Conservation (phyloP, 53 echinoderm and acorn worm species). For the Luidia sarsii region DNA sequence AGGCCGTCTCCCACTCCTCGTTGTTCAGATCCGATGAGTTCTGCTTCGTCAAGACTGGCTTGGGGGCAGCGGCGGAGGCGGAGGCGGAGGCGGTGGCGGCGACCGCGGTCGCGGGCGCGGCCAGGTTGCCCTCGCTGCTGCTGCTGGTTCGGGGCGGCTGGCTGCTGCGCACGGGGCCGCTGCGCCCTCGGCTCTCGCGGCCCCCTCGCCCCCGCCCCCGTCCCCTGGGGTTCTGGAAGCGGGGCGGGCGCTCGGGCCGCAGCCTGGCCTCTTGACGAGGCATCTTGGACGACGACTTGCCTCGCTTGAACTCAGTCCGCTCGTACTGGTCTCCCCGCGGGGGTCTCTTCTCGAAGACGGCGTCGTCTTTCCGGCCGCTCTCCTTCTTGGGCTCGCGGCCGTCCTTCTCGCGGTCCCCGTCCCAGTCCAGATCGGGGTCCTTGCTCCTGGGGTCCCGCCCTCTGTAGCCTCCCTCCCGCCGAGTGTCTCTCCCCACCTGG, state of each 20-base stretch:
- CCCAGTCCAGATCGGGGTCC: constrained; percentile 45
- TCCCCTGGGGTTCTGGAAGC: constrained; percentile 78
- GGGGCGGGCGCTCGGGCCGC: constrained; percentile 84
- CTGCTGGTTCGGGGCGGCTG: constrained; percentile 44
- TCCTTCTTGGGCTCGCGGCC: constrained; percentile 25
- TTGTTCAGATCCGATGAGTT: constrained; percentile 96
- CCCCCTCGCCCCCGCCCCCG: constrained; percentile 69
- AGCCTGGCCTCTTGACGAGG: constrained; percentile 24
- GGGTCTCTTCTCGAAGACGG: constrained; percentile 5
- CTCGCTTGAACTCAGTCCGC: constrained; percentile 6
- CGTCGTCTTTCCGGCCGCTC: neutral
- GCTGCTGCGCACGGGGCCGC: constrained; percentile 32
- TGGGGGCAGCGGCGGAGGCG: constrained; percentile 26
- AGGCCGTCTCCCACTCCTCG: constrained; percentile 99
- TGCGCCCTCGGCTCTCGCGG: constrained; percentile 35
- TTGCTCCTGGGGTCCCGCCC: constrained; percentile 16
- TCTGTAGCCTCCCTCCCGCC: constrained; percentile 18
- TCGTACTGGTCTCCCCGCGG: constrained; percentile 30
- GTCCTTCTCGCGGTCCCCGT: constrained; percentile 31
- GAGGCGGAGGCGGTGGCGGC: neutral
- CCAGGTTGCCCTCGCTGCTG: constrained; percentile 65
- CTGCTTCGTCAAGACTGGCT: constrained; percentile 73
- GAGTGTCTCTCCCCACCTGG: constrained; percentile 10
- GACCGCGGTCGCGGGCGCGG: neutral
- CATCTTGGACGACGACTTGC: neutral